Conservation (phyloP, 2,113 vertebrate species). For the Salminus brasiliensis region DNA sequence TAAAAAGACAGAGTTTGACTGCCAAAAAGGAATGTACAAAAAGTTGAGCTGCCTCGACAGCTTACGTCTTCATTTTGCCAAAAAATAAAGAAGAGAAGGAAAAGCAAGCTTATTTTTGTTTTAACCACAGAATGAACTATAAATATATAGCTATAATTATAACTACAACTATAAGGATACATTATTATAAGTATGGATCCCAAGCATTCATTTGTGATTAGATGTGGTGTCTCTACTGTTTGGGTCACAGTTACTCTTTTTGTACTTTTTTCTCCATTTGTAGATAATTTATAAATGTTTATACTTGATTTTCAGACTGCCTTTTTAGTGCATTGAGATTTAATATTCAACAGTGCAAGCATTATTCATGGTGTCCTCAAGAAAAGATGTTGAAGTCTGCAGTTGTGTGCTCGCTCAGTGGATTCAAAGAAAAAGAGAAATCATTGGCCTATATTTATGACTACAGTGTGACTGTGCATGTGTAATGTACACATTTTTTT, state of each 20-base stretch:
- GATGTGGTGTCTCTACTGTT: constrained; percentile 57
- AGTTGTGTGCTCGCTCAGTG: constrained; percentile 82
- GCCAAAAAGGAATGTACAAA: constrained; percentile 60
- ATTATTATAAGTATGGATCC: constrained; percentile 45
- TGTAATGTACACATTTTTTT: constrained; percentile 76
- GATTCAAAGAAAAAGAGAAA: constrained; percentile 72
- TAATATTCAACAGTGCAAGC: constrained; percentile 75
- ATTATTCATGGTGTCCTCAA: constrained; percentile 89
- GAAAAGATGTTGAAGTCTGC: constrained; percentile 79
- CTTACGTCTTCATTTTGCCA: constrained; percentile 55
- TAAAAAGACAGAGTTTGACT: constrained; percentile 38
- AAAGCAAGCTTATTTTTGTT: constrained; percentile 32
- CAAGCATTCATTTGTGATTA: constrained; percentile 60
- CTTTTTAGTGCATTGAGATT: constrained; percentile 84
- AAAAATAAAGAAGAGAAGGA: constrained; percentile 47
- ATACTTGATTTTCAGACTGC: constrained; percentile 92
- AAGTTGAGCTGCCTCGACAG: constrained; percentile 47
- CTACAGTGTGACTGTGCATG: constrained; percentile 89
- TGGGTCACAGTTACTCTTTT: constrained; percentile 78
- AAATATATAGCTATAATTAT: constrained; percentile 30
- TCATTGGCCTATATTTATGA: constrained; percentile 81
- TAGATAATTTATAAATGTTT: constrained; percentile 96
- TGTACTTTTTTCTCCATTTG: constrained; percentile 89
- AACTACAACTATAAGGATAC: constrained; percentile 1
- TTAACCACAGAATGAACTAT: background rate